Conservation (phyloP, 2,113 vertebrate species). For the Bolborhynchus lineola region DNA sequence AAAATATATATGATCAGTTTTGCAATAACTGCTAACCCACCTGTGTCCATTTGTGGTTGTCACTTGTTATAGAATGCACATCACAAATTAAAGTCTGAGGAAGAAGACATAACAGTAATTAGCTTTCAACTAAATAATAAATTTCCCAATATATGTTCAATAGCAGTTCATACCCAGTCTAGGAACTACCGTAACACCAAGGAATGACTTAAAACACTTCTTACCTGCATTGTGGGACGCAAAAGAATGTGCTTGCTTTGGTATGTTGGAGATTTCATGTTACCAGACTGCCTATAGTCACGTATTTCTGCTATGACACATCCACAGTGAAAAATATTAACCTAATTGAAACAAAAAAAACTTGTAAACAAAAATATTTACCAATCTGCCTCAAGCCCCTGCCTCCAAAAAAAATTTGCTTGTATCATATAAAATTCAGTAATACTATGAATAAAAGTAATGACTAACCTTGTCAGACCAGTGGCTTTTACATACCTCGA, state of each 20-base stretch:
- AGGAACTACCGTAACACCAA: neutral
- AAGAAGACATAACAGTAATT: neutral
- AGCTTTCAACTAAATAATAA: neutral
- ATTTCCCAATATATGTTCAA: neutral
- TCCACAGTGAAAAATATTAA: slow-evolving; percentile 98
- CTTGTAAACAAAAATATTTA: neutral
- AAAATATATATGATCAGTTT: neutral
- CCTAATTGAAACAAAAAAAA: slow-evolving; percentile 73
- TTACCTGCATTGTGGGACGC: slow-evolving; percentile 97
- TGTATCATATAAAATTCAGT: neutral
- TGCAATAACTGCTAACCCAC: slow-evolving; percentile 67
- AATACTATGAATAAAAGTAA: neutral
- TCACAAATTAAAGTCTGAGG: slow-evolving; percentile 95
- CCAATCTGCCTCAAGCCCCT: neutral
- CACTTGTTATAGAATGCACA: slow-evolving; percentile 96
- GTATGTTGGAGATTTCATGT: slow-evolving; percentile 90
- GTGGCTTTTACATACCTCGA: neutral
- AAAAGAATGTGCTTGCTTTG: slow-evolving; percentile 94
- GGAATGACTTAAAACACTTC: neutral
- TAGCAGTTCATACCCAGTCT: neutral
- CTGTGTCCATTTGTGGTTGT: slow-evolving; percentile 99
- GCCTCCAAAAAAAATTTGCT: neutral
- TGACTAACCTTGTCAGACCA: neutral
- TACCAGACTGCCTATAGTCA: slow-evolving; percentile 93
- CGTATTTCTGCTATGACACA: slow-evolving; percentile 97